Conservation (phyloP, 1,140 invertebrate genomes). For the Diachasma alloeum region DNA sequence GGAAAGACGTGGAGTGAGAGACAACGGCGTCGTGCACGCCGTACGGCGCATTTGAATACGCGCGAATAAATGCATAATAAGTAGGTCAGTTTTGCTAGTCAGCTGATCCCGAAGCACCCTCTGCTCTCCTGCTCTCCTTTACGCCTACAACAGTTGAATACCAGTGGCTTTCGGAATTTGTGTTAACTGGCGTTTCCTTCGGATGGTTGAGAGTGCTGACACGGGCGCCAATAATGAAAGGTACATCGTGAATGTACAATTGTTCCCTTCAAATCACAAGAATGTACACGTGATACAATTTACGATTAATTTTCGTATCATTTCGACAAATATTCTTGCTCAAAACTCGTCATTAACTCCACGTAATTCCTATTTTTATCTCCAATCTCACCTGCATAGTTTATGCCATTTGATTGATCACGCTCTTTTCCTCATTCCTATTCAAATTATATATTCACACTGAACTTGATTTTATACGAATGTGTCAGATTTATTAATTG, state of each 20-base stretch:
- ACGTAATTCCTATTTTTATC: neutral
- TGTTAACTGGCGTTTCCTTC: constrained; percentile 9
- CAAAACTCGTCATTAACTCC: neutral
- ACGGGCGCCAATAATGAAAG: neutral
- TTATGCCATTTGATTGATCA: neutral
- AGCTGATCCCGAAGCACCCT: constrained; percentile 32
- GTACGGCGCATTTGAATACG: constrained; percentile 63
- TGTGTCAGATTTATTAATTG: constrained; percentile 20
- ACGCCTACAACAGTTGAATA: constrained; percentile 3
- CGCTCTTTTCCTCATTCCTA: neutral
- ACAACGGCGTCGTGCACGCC: constrained; percentile 48
- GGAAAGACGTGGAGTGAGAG: constrained; percentile 34
- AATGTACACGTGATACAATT: neutral
- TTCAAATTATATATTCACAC: neutral
- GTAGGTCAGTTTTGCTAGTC: constrained; percentile 67
- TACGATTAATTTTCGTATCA: neutral
- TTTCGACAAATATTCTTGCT: neutral
- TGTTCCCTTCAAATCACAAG: neutral
- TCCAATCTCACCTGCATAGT: neutral
- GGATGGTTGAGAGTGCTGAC: neutral
- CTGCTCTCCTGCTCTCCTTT: neutral
- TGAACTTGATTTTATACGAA: neutral
- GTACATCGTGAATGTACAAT: neutral
- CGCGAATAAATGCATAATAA: constrained; percentile 67
- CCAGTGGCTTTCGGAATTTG: constrained; percentile 12